Base-by-base conservation (phyloP, 2,888 invertebrate genomes). In the Ptilodon capucinus region DNA sequence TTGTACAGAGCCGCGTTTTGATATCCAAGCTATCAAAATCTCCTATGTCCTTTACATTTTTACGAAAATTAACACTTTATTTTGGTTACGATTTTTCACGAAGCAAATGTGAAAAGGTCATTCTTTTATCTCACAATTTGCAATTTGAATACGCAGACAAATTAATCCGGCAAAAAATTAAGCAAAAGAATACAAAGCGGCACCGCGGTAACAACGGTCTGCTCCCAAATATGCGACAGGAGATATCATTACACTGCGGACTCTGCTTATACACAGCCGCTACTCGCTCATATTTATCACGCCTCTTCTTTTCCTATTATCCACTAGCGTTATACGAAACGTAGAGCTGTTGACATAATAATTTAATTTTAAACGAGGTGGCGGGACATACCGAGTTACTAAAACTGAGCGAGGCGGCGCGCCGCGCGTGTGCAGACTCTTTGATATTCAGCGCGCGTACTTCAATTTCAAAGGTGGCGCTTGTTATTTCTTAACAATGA, bases 141-240 rank as follows among this genome's bases (percentile, higher is more conserved):
- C 83, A 84, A 86, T 90, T 87, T 87, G 86, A 85, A 89, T 88
- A 82, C 87, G 82, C 84, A 86, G 86, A 86, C 87, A 88, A 86
- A 88, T 87, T 84, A 87, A 87, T 86, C 84, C 84, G 60, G 72
- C 74, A 77, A 84, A 87, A 86, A 88, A 84, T 77, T 80, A 78
- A 79, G 73, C 78, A 76, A 86, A 84, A 81, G 77, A 79, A 82
- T 76, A 83, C 78, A 81, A 80, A 79, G 75, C 73, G 70, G 61
- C 71, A 65, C 64, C 69, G 65, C 73, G 71, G 70, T 64, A 74
- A 79, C 79, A 77, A 76, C 76, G 70, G 78, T 59, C 71, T 66
- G 71, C 58, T 57, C 71, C 76, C 61, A 83, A 86, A 86, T 85
- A 81, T 82, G 83, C 81, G 78, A 75, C 78, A 59, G 68, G 68